A percentile compares a stretch with the other conserved stretches of the same genome.
These are phyloP conservation scores for Lindbergichthys nudifrons DNA, from an alignment of 2,797 vertebrate genomes.

Conservation along the genomic window DNA sequence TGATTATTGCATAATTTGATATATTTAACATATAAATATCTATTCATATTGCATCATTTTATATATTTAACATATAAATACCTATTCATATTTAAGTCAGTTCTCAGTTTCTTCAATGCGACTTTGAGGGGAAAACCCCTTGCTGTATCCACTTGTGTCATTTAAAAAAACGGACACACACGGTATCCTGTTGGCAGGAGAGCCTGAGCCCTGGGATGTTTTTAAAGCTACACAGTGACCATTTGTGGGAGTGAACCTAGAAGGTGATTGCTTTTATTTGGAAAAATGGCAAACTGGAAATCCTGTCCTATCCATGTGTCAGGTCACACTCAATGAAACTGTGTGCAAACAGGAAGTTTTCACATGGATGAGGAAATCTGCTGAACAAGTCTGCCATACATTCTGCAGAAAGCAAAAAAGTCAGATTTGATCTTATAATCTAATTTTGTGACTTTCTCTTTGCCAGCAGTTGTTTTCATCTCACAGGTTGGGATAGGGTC, in stretches of 20 bases:
- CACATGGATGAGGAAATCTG: slow-evolving; percentile 60
- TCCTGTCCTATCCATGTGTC: slow-evolving; percentile 65
- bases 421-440: neutral
- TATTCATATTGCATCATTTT: neutral
- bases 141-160: slow-evolving; percentile 8
- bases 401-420: slow-evolving; percentile 7
- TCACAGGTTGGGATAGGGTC: neutral
- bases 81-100: neutral
- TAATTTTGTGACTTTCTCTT: neutral
- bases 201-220: slow-evolving; percentile 41
- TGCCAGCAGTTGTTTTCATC: neutral
- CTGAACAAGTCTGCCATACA: slow-evolving; percentile 31
- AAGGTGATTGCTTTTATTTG: slow-evolving; percentile 61
- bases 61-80: neutral
- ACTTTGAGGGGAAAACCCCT: neutral
- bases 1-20: no score
- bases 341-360: slow-evolving; percentile 59
- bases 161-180: slow-evolving; percentile 24
- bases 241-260: slow-evolving; percentile 65
- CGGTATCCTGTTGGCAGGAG: slow-evolving; percentile 54
- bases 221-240: slow-evolving; percentile 53
- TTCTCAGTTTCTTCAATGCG: neutral
- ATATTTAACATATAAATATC: neutral
- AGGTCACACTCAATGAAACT: slow-evolving; percentile 59
- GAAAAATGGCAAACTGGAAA: slow-evolving; percentile 75